phyloP scores from a whole-genome alignment of 2,888 invertebrate genomes.

The Ophion ventricosus region DNA sequence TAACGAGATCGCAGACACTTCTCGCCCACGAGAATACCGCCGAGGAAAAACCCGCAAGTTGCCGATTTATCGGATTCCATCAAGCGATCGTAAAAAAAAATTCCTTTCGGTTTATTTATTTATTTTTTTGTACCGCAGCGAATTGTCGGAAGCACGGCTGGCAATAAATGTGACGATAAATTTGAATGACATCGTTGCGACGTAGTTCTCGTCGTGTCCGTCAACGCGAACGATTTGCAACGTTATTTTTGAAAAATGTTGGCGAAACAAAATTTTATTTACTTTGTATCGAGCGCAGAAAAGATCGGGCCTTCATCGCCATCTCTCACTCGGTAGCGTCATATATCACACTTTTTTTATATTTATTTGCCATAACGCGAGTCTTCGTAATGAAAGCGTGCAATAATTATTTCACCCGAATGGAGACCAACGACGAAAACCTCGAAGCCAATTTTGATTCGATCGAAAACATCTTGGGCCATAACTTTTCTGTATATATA shows the following conservation, averaged over 20 bases:
- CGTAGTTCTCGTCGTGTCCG: not conserved
- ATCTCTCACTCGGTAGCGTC: not conserved
- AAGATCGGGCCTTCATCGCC: not conserved
- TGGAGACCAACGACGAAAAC: not conserved
- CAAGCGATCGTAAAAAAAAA: slow-evolving; percentile 26
- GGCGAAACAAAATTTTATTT: slow-evolving; percentile 10
- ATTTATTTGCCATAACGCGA: not conserved
- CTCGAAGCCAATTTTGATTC: not conserved
- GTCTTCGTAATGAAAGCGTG: not conserved
- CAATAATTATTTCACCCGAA: slow-evolving; percentile 5
- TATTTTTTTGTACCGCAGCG: slow-evolving; percentile 2
- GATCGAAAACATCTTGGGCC: slow-evolving; percentile 9
- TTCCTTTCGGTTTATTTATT: slow-evolving; percentile 4
- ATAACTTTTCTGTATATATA: slow-evolving; percentile 25
- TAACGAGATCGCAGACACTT: slow-evolving; percentile 70
- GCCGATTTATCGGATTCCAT: slow-evolving; percentile 58
- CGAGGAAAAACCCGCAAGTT: not conserved
- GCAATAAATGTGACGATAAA: slow-evolving; percentile 7
- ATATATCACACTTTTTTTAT: not conserved
- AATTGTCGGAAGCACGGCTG: slow-evolving; percentile 6
- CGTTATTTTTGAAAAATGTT: slow-evolving; percentile 1
- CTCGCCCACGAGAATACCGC: slow-evolving; percentile 1
- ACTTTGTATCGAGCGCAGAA: not conserved
- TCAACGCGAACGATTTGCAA: not conserved
- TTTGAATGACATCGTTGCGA: not conserved